phyloP scores from a whole-genome alignment of 2,113 vertebrate genomes.

The Dasypus novemcinctus region DNA sequence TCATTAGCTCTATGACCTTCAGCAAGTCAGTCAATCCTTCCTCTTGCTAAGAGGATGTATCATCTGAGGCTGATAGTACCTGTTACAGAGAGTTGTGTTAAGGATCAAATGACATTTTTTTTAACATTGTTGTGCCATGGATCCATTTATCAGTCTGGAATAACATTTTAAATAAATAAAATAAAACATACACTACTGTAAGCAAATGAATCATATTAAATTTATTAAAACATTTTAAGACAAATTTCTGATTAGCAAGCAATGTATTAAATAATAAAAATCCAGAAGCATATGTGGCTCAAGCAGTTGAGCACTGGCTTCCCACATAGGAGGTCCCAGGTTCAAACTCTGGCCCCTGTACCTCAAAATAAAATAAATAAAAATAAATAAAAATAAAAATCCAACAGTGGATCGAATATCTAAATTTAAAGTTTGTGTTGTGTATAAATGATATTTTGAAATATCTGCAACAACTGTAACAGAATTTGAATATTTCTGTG shows the following conservation, averaged over 20 bases:
- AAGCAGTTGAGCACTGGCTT: too few relatives aligned
- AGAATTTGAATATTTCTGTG: constrained; percentile 14
- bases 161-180: constrained; percentile 26
- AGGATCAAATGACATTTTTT: background rate
- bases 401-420: background rate
- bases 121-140: background rate
- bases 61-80: background rate
- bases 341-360: too few relatives aligned
- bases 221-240: background rate
- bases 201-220: background rate
- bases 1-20: background rate
- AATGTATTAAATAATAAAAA: background rate
- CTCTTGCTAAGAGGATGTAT: background rate
- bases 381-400: background rate
- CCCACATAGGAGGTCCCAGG: too few relatives aligned
- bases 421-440: constrained; percentile 33
- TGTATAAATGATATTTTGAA: background rate
- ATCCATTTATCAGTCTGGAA: background rate
- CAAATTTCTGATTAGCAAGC: background rate
- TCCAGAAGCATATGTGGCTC: too few relatives aligned
- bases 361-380: too few relatives aligned
- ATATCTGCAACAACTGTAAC: background rate
- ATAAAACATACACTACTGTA: background rate
- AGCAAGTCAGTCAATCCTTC: background rate
- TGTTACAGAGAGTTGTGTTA: background rate